Evolutionary conservation across 1,140 invertebrate genomes (phyloP), one percentile per base, ranked within the genome.

Genomic region (Brachionus angularis): DNA sequence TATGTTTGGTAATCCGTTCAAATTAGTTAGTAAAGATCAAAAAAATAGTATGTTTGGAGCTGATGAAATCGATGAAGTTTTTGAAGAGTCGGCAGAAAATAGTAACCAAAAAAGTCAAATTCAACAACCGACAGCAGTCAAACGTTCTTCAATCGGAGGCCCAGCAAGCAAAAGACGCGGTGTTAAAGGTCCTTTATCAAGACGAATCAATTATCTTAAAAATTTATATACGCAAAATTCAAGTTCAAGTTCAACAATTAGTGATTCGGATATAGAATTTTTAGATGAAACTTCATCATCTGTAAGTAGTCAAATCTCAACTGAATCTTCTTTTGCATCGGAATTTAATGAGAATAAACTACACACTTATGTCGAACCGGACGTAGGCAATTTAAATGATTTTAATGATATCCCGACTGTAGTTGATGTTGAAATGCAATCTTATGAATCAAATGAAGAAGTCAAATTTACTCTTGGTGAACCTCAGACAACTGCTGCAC

Each of bases 1-100:
- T 77, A 97, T 96, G 90, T 98, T 98, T 81, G 95, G 95, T 74
- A 98, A 98, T 85, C 95, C 95, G 4, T 98, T 97, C 79, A 98
- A 97, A 83, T 94, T 96, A 12, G 70, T 71, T 16, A 55, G 67
- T 27, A 70, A 50, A 50, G 46, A 70, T 36, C 64, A 70, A 16
- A 70, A 70, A 18, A 44, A 50, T 46, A 5, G 46, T 21, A 21
- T 70, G 16, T 36, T 50, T 16, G 46, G 46, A 27, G 46, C 46
- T 7, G 67, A 70, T 52, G 67, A 70, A 70, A 70, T 70, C n/a
- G 67, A 70, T 53, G 67, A 70, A 53, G 46, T 70, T 8, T 36
- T 70, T 16, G 67, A 50, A 34, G 31, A 50, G 33, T 36, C 67
- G 21, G 50, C 47, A 34, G 67, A 50, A 16, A 36, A 50, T 42